Evolutionary conservation across 53 echinoderm and acorn worm species (phyloP), one percentile per base, ranked within the genome.

Genomic region (Stichopus horrens): DNA sequence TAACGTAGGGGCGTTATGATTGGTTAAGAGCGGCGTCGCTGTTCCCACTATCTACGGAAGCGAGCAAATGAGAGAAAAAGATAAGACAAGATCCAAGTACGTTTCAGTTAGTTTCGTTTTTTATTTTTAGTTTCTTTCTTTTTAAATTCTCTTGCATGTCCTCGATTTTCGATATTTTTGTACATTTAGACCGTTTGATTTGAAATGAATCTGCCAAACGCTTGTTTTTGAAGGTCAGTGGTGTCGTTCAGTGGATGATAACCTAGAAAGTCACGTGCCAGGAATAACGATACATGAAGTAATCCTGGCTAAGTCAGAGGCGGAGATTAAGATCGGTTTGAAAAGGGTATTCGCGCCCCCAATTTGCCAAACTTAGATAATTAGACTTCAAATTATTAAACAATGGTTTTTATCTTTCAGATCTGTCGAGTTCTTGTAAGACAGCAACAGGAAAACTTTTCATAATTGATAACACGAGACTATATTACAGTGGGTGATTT

Each of bases 1-100:
- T 76, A 76, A 76, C 21, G 77, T 11, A 76, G 77, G 16, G 77
- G 77, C 77, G 77, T 76, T 54, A 76, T 76, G 77, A 76, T 76
- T 76, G 77, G 77, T 76, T 76, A 76, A 76, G 52, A 51, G 13
- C 77, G 54, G 77, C 77, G 77, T 76, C 52, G 16, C 54, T 54
- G 52, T 51, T 54, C 52, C 18, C 16, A 9, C 9, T 76, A 71
- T 71, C 71, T 71, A 71, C 71, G 71, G 71, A 76, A 76, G 54
- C 77, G 54, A 54, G 52, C 10, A 51, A 10, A 23, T 76, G 77
- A 51, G 11, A 67, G 18, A 11, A 67, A 11, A 67, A 11, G 52
- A 76, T 51, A 54, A 51, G 21, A 53, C 37, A 67, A 53, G 77
- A 76, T 76, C 77, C 37, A 37, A 67, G 77, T 23, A 76, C 77